phyloP scores from a whole-genome alignment of 2,888 invertebrate genomes.

The Xestia c-nigrum region DNA sequence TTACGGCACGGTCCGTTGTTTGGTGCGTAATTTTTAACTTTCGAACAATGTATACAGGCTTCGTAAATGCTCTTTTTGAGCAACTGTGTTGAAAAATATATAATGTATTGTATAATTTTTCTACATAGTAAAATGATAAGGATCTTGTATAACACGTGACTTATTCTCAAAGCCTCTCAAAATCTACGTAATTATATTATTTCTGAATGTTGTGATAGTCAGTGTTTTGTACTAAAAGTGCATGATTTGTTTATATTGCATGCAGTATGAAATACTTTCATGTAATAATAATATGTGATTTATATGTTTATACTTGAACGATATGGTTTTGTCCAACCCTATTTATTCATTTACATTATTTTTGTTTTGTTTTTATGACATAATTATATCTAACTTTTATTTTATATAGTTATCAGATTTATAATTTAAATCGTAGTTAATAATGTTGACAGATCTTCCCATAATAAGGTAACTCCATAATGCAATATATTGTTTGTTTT shows the following conservation, averaged over 20 bases:
- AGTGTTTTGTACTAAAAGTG: slow-evolving; percentile 71
- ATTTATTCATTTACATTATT: slow-evolving; percentile 44
- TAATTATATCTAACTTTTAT: slow-evolving; percentile 19
- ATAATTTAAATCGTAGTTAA: slow-evolving; percentile 27
- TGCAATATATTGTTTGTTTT: slow-evolving; percentile 58
- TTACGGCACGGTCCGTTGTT: too few species aligned
- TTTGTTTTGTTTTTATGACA: slow-evolving; percentile 40
- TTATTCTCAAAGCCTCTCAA: slow-evolving; percentile 33
- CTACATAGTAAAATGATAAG: too few species aligned
- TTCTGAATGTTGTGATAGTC: slow-evolving; percentile 67
- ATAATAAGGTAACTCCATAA: slow-evolving; percentile 52
- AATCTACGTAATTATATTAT: slow-evolving; percentile 25
- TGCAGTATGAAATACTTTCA: slow-evolving; percentile 68
- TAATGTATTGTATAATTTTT: too few species aligned
- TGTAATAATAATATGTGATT: slow-evolving; percentile 59
- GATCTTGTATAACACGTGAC: neutral
- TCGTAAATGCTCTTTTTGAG: too few species aligned
- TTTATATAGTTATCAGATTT: slow-evolving; percentile 34
- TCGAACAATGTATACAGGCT: too few species aligned
- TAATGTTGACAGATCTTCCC: slow-evolving; percentile 59
- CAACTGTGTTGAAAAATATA: too few species aligned
- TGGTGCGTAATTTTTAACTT: too few species aligned
- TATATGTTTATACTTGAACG: slow-evolving; percentile 55
- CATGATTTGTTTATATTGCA: slow-evolving; percentile 73
- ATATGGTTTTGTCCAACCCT: slow-evolving; percentile 40